Evolutionary conservation across 2,113 vertebrate species (phyloP).

Genomic region (Coreoperca whiteheadi): DNA sequence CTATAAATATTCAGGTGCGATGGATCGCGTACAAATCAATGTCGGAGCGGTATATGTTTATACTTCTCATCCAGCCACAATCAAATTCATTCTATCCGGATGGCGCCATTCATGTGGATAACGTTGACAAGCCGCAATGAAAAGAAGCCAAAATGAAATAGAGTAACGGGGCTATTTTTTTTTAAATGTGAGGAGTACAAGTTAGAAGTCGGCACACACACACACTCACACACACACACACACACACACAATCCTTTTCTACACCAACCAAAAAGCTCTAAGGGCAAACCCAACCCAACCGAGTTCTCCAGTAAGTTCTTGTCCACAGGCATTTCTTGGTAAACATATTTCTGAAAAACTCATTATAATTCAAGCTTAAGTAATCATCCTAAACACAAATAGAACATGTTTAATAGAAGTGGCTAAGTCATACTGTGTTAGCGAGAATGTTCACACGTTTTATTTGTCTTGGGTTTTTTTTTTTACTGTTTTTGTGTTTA

Average conservation of each 20-base stretch:
- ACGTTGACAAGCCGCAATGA: no score
- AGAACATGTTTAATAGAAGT: background rate
- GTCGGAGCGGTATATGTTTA: no score
- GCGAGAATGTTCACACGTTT: background rate
- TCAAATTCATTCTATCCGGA: no score
- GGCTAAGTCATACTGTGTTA: background rate
- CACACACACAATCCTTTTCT: background rate
- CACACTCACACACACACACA: background rate
- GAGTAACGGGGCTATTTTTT: no score
- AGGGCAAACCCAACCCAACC: slow-evolving; percentile 1
- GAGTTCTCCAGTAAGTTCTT: background rate
- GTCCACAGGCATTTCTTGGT: background rate
- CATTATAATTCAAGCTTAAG: background rate
- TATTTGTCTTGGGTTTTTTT: background rate
- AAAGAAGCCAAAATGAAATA: no score
- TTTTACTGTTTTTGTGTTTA: slow-evolving; percentile 5
- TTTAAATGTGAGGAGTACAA: no score
- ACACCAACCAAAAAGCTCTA: background rate
- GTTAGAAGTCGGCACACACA: no score
- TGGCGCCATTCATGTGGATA: no score
- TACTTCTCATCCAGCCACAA: no score
- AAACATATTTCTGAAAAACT: background rate
- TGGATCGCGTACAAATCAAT: no score
- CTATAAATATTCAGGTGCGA: no score
- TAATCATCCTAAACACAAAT: background rate